These are phyloP conservation scores for Xenus cinereus DNA, from an alignment of 2,113 vertebrate species.

Conservation along the genomic window DNA sequence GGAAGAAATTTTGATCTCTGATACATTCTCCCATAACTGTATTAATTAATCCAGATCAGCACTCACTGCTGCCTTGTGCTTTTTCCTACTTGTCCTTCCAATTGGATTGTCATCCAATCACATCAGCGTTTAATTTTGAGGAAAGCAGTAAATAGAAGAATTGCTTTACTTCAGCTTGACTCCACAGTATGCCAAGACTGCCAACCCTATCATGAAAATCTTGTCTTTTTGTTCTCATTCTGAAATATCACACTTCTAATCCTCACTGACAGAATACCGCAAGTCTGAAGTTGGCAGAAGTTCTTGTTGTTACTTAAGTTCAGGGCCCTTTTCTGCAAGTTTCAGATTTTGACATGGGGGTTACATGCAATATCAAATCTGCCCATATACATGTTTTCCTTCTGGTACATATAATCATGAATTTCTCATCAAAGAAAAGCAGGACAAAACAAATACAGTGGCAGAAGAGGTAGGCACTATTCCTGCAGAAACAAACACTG, in stretches of 20 bases:
- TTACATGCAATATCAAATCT: not conserved
- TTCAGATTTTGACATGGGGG: not conserved
- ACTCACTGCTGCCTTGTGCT: not conserved
- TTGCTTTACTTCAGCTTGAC: not conserved
- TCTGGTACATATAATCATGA: not conserved
- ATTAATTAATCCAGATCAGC: not conserved
- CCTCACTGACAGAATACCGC: not conserved
- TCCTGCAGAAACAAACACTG: not conserved
- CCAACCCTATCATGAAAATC: not conserved
- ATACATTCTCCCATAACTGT: not conserved
- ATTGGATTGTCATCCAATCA: not conserved
- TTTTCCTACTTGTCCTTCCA: not conserved
- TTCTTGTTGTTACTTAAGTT: not conserved
- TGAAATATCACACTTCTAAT: not conserved
- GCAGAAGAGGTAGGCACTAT: not conserved
- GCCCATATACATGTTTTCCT: fast-evolving
- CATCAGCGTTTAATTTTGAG: not conserved
- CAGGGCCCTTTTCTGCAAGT: not conserved
- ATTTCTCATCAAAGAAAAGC: not conserved
- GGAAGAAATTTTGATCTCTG: not conserved
- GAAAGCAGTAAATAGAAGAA: not conserved
- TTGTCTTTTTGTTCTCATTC: not conserved
- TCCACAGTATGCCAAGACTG: not conserved
- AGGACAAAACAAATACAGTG: not conserved
- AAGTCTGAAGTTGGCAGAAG: not conserved